Conservation (phyloP, 2,888 invertebrate species). For the Epinotia brunnichana region DNA sequence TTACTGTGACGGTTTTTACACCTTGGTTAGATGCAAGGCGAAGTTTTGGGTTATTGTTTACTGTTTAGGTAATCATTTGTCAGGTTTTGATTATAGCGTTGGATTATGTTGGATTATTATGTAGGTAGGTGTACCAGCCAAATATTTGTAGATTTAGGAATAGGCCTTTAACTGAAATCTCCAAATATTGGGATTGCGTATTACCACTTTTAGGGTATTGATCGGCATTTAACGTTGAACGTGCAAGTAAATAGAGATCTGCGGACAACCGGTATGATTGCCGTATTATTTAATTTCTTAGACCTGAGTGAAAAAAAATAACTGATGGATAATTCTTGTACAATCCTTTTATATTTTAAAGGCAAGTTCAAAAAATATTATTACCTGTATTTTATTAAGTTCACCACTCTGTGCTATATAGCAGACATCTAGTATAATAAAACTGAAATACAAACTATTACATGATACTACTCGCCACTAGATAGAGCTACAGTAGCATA, state of each 20-base stretch:
- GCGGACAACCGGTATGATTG: too few species aligned
- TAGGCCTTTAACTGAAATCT: conserved; percentile 20
- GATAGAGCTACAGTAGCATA: conserved; percentile 8
- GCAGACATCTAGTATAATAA: conserved; percentile 20
- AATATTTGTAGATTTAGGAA: conserved; percentile 16
- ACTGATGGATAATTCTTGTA: too few species aligned
- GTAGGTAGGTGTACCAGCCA: background rate
- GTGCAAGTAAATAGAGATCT: background rate
- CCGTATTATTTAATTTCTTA: too few species aligned
- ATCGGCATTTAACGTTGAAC: background rate
- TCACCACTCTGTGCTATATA: background rate
- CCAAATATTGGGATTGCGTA: conserved; percentile 9
- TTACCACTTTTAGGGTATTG: background rate
- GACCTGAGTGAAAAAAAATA: too few species aligned
- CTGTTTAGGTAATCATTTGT: background rate
- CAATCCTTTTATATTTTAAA: too few species aligned
- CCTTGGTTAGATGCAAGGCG: conserved; percentile 14
- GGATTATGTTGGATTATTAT: too few species aligned
- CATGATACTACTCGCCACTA: conserved; percentile 17
- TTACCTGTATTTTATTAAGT: too few species aligned
- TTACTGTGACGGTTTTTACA: background rate
- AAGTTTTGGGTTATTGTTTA: conserved; percentile 6
- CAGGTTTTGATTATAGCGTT: background rate
- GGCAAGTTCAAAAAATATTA: too few species aligned
- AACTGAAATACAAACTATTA: background rate